Base-by-base conservation (phyloP, 2,888 invertebrate species). In the Noctua comes region DNA sequence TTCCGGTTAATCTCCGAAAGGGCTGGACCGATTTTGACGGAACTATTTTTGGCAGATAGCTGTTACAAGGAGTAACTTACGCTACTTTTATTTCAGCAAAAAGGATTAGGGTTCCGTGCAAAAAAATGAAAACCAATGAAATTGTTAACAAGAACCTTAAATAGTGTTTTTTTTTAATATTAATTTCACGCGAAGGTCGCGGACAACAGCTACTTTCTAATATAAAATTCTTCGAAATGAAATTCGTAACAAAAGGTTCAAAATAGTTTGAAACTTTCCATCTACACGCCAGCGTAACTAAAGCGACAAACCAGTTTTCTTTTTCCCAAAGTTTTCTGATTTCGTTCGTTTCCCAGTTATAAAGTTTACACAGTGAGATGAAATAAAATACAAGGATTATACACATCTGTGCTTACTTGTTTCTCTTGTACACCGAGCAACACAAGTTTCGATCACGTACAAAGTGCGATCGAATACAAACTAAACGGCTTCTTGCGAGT, bases 361-460 rank as follows among this genome's bases (percentile, higher is more conserved):
- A 77, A 83, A 84, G 86, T 83, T 87, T 82, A 87, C 73, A 82
- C 83, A 86, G 74, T 85, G 84, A 68, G 83, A 81, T 80, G 73
- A 88, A 88, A 89, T 88, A 89, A 89, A 89, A 87, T 86, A 86
- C 86, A 87, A 87, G 88, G 86, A 88, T 92, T 90, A 91, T 85
- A 91, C 82, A 88, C 88, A 90, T 89, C 86, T 91, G 90, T 86
- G 85, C 83, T 90, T 89, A 89, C 87, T 89, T 89, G 88, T 88
- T 89, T 88, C 87, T 87, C 87, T 90, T 89, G 93, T 90, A 90
- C 89, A 91, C 88, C 88, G 87, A 87, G 79, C 81, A 77, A 82
- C 80, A 80, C 82, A 91, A 93, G 91, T 93, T 94, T 92, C 85
- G 87, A 92, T 94, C 93, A 94, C 93, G 94, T 93, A 92, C 90